Conservation (phyloP, 2,113 vertebrate genomes). For the Irena cyanogastra region DNA sequence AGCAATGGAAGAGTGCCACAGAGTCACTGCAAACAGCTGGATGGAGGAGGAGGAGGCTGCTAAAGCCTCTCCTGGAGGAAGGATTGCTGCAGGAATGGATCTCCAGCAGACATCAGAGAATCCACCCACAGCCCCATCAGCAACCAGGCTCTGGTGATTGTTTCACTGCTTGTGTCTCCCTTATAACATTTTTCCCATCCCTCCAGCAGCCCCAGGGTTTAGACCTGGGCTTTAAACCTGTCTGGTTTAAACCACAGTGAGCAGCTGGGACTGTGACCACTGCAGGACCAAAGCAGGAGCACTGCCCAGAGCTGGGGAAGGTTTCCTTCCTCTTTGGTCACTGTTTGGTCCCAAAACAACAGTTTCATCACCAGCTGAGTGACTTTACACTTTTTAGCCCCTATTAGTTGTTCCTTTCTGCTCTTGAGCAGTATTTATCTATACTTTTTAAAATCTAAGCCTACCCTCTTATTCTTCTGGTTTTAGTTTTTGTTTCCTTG, state of each 20-base stretch:
- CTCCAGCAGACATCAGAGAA: neutral
- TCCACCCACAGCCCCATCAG: neutral
- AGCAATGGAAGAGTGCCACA: neutral
- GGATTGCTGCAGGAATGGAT: neutral
- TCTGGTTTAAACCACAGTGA: neutral
- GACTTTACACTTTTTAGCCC: neutral
- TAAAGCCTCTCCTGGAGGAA: neutral
- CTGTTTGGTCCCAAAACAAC: neutral
- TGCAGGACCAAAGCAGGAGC: fast-evolving
- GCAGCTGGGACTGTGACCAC: neutral
- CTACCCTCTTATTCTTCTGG: neutral
- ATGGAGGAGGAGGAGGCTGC: neutral
- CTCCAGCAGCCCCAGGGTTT: neutral
- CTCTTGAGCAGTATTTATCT: neutral
- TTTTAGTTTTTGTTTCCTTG: neutral
- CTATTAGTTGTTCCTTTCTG: neutral
- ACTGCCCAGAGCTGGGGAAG: neutral
- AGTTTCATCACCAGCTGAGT: neutral
- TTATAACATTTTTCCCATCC: neutral
- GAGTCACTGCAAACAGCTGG: neutral
- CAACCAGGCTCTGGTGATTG: neutral
- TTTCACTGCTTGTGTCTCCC: neutral
- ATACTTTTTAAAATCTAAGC: neutral
- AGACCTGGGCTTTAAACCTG: too few species aligned
- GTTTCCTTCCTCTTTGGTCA: neutral